phyloP scores from a whole-genome alignment of 2,888 invertebrate species.

The Saturnia pavonia region DNA sequence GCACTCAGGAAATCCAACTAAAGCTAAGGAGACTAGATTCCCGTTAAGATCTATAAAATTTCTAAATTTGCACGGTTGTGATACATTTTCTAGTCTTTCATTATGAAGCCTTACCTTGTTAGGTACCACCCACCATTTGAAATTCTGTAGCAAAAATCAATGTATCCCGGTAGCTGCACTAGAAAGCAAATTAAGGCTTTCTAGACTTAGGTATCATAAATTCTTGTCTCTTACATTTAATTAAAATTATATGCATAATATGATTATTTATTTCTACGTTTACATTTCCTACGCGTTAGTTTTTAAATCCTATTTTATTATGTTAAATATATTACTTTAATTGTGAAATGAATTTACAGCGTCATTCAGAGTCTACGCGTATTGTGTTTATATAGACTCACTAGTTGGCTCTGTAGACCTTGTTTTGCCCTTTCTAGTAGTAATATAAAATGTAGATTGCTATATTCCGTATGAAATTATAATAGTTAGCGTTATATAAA shows the following conservation, averaged over 20 bases:
- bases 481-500: too few relatives aligned
- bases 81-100: neutral
- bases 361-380: neutral
- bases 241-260: neutral
- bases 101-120: neutral
- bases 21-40: neutral
- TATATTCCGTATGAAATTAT: too few relatives aligned
- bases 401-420: too few relatives aligned
- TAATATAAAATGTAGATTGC: too few relatives aligned
- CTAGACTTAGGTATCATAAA: neutral
- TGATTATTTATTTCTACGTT: neutral
- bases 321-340: neutral
- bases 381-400: neutral
- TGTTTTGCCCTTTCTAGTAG: too few relatives aligned
- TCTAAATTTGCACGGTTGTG: neutral
- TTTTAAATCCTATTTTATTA: neutral
- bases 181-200: neutral
- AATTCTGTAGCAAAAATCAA: neutral
- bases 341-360: neutral
- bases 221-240: neutral
- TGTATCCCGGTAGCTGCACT: neutral
- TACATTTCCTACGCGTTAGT: neutral
- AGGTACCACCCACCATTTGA: neutral
- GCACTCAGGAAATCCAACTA: neutral
- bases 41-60: neutral